Percentiles rank a stretch among this genome's conserved stretches.
phyloP scores from a whole-genome alignment of 2,888 invertebrate genomes.

The Drosophila kambysellisi region DNA sequence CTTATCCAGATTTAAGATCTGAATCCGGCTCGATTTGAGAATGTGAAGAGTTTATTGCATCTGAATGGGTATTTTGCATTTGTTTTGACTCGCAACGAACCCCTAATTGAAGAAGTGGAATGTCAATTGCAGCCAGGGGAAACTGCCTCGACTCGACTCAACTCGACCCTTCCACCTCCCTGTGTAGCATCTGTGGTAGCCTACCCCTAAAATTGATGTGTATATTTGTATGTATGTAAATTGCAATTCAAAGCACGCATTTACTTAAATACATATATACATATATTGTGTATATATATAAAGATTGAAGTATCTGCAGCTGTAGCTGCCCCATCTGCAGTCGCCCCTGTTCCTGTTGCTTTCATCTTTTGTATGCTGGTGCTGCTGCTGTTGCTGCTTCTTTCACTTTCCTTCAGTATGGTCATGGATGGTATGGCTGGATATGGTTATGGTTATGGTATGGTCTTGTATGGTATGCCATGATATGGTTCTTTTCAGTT shows the following conservation, averaged over 20 bases:
- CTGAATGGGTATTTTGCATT: conserved; percentile 19
- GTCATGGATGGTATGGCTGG: conserved; percentile 25
- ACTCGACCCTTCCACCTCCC: background rate
- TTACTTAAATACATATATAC: conserved; percentile 12
- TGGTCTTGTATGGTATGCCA: conserved; percentile 27
- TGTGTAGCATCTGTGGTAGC: background rate
- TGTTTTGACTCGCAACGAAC: conserved; percentile 58
- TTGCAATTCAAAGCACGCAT: conserved; percentile 36
- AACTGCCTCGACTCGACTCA: background rate
- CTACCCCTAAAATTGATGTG: conserved; percentile 38
- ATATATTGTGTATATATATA: conserved; percentile 12
- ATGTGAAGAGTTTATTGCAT: conserved; percentile 15
- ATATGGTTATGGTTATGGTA: conserved; percentile 22
- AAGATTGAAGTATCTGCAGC: conserved; percentile 49
- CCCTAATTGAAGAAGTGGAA: conserved; percentile 54
- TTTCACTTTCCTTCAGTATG: conserved; percentile 40
- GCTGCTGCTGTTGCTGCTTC: conserved; percentile 26
- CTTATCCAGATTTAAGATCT: background rate
- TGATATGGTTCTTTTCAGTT: conserved; percentile 33
- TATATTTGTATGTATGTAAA: conserved; percentile 2
- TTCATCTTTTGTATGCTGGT: conserved; percentile 69
- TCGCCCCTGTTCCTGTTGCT: conserved; percentile 22
- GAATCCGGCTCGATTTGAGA: background rate
- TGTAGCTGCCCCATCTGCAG: conserved; percentile 44
- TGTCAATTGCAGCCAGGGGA: conserved; percentile 33